phyloP scores from a whole-genome alignment of 2,888 invertebrate genomes.

The Tachina lurida region DNA sequence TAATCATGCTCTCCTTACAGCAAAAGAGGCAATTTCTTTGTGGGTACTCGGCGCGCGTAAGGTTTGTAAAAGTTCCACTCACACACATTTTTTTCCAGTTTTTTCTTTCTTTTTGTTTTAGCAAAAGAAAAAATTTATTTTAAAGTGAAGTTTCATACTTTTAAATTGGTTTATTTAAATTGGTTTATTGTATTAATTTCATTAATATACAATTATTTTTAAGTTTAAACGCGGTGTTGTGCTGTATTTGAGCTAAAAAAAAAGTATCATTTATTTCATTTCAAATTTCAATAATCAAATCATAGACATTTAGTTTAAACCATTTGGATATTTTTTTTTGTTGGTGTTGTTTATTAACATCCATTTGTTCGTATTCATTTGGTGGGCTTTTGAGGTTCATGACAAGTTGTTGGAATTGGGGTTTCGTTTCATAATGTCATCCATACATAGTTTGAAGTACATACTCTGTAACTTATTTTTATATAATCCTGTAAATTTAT shows the following conservation, averaged over 20 bases:
- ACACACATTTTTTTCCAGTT: slow-evolving; percentile 43
- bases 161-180: slow-evolving; percentile 53
- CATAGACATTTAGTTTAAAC: neutral
- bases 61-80: slow-evolving; percentile 84
- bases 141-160: slow-evolving; percentile 6
- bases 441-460: slow-evolving; percentile 16
- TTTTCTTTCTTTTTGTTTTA: slow-evolving; percentile 23
- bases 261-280: slow-evolving; percentile 23
- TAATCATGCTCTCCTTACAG: slow-evolving; percentile 93
- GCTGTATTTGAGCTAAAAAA: slow-evolving; percentile 56
- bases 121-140: neutral
- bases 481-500: neutral
- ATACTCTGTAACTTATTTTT: neutral
- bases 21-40: slow-evolving; percentile 96
- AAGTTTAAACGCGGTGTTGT: slow-evolving; percentile 69
- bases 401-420: slow-evolving; percentile 34
- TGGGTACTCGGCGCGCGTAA: slow-evolving; percentile 97
- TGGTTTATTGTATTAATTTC: slow-evolving; percentile 47
- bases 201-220: slow-evolving; percentile 36
- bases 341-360: slow-evolving; percentile 31
- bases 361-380: slow-evolving; percentile 29
- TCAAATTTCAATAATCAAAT: slow-evolving; percentile 30
- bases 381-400: slow-evolving; percentile 39
- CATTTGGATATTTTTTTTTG: slow-evolving; percentile 6
- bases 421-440: slow-evolving; percentile 40